Evolutionary conservation across 2,797 vertebrate genomes (phyloP).

Genomic region (Vipera latastei): DNA sequence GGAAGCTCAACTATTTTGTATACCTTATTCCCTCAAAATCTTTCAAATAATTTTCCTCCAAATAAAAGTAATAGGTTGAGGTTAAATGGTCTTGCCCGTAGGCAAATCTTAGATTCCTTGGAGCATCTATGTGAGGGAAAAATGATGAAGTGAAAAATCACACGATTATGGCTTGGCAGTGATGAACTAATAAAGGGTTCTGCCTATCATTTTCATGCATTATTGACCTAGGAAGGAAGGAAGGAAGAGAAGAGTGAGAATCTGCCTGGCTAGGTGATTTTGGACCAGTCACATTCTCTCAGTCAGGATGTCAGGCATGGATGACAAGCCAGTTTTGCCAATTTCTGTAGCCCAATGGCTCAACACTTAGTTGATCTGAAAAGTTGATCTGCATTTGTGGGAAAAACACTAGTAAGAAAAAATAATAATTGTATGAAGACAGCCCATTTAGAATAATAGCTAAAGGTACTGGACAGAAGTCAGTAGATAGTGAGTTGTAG

Average conservation of each 20-base stretch:
- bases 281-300: not conserved
- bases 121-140: not conserved
- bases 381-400: not conserved
- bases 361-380: not conserved
- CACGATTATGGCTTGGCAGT: not conserved
- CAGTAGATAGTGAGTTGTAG: not conserved
- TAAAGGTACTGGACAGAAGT: not conserved
- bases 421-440: not conserved
- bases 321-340: not conserved
- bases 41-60: not conserved
- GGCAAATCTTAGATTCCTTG: not conserved
- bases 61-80: not conserved
- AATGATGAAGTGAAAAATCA: not conserved
- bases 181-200: not conserved
- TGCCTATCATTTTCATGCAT: not conserved
- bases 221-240: not conserved
- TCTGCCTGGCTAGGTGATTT: not conserved
- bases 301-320: not conserved
- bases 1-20: not conserved
- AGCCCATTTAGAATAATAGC: not conserved
- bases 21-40: too few relatives aligned
- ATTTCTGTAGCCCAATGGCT: not conserved
- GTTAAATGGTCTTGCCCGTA: not conserved
- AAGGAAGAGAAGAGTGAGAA: not conserved
- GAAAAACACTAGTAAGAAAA: not conserved